phyloP scores from a whole-genome alignment of 2,113 vertebrate genomes.

The Mormyrus iriodes region DNA sequence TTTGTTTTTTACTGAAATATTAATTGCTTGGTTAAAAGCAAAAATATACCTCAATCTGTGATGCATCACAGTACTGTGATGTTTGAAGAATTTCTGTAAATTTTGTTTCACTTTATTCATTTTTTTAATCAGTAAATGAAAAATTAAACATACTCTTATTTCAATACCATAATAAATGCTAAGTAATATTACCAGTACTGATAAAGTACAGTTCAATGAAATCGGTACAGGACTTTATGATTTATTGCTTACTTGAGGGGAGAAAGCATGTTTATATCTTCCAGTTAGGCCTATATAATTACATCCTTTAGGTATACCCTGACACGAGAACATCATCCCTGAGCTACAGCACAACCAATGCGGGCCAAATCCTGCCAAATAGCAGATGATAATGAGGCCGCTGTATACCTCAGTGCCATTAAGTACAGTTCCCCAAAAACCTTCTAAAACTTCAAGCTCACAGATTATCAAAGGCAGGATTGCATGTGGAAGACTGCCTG shows the following conservation, averaged over 20 bases:
- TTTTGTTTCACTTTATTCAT: too few relatives aligned
- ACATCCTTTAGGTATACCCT: background rate
- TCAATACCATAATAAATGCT: background rate
- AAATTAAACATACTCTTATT: background rate
- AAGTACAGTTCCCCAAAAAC: too few relatives aligned
- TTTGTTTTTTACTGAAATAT: background rate
- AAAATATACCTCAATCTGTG: background rate
- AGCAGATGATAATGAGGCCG: too few relatives aligned
- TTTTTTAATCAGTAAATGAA: background rate
- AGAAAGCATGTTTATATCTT: too few relatives aligned
- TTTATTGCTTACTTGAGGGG: too few relatives aligned
- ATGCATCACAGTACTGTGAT: too few relatives aligned
- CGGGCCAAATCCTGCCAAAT: background rate
- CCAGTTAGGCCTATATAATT: too few relatives aligned
- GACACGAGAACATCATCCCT: background rate
- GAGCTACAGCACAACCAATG: background rate
- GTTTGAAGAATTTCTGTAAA: background rate
- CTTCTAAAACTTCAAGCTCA: background rate
- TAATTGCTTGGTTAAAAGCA: background rate
- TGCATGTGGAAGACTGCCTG: background rate
- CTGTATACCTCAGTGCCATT: background rate
- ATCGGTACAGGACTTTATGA: background rate
- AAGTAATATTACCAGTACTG: background rate
- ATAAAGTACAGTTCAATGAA: background rate
- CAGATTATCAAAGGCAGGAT: background rate